A percentile compares a stretch with the other conserved stretches of the same genome.
Conservation (phyloP, 2,888 invertebrate genomes). For the Calliphora vomitoria region DNA sequence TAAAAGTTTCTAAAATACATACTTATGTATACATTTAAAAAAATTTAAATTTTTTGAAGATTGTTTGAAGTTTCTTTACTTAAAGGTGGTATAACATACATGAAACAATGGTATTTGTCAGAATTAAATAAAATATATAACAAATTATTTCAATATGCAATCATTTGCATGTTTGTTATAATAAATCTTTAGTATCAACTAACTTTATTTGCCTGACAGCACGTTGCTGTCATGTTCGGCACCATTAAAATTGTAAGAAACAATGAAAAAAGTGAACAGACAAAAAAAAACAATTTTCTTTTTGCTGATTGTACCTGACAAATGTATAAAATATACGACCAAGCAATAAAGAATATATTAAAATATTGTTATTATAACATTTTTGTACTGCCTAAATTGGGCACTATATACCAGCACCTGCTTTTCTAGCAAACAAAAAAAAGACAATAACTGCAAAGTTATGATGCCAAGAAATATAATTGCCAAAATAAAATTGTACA, state of each 20-base stretch:
- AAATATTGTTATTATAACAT: conserved; percentile 1
- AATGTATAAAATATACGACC: conserved; percentile 49
- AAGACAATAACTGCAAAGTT: conserved; percentile 14
- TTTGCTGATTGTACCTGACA: conserved; percentile 39
- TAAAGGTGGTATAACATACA: too few species aligned
- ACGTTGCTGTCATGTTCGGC: conserved; percentile 37
- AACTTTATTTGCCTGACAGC: conserved; percentile 63
- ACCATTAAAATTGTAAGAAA: conserved; percentile 17
- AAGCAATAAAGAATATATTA: conserved; percentile 35
- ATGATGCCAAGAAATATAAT: conserved; percentile 35
- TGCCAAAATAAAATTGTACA: conserved; percentile 28
- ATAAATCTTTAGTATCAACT: conserved; percentile 23
- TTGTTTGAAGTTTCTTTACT: too few species aligned
- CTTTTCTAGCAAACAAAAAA: not conserved
- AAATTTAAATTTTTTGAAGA: not conserved
- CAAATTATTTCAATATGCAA: too few species aligned
- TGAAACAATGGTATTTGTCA: too few species aligned
- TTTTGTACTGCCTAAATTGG: conserved; percentile 12
- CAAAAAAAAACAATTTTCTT: not conserved
- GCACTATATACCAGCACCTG: conserved; percentile 40
- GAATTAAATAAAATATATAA: too few species aligned
- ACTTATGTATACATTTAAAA: not conserved
- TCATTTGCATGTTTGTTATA: too few species aligned
- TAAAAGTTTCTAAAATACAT: not conserved
- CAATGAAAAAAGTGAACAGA: not conserved